Base-by-base conservation (phyloP, 2,113 vertebrate species). In the Charadrius vociferus region DNA sequence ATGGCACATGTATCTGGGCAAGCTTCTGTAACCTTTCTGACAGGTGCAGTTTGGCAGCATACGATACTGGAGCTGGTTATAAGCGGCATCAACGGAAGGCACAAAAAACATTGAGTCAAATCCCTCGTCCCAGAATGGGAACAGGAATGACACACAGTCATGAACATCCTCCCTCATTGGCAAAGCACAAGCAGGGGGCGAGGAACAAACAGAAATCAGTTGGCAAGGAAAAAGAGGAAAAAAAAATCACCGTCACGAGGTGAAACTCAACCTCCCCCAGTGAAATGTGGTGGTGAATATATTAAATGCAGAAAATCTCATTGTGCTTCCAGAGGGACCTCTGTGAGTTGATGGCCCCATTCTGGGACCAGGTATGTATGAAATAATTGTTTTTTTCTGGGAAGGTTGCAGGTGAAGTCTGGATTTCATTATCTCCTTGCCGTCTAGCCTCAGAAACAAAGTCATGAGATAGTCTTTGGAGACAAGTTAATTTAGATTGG, bases 181-280 rank as follows among this genome's bases (percentile, higher is more conserved):
- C 78, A 88, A 37, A 67, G 75, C 86, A 77, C 0, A 0, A 70
- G 68, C 9, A 34, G 56, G 72, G 62, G 47, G 30, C 0, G 27
- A 75, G 3, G 66, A 90, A 52, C 56, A 74, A 66, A 45, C 5
- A 86, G 58, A 70, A 92, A 86, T 86, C 21, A 32, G 19, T 7
- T 80, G 82, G 49, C 62, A 86, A 62, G 36, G 10, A 29, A 70
- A 84, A 11, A 3, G 9, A 24, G 20, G 4, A 21, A 70, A 50
- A 62, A 39, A 52, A 3, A 62, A 9, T 3, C 2, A 39, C 7
- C 1, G 3, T 56, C 62, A 61, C 0, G 3, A 83, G 75, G 45
- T 83, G 79, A 90, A 95, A 93, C 34, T 43, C 66, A 77, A 4
- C 80, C 86, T 96, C 67, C 58, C 53, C 58, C 53, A 3, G 58